Base-by-base conservation (phyloP, 2,113 vertebrate species). In the Rana temporaria region DNA sequence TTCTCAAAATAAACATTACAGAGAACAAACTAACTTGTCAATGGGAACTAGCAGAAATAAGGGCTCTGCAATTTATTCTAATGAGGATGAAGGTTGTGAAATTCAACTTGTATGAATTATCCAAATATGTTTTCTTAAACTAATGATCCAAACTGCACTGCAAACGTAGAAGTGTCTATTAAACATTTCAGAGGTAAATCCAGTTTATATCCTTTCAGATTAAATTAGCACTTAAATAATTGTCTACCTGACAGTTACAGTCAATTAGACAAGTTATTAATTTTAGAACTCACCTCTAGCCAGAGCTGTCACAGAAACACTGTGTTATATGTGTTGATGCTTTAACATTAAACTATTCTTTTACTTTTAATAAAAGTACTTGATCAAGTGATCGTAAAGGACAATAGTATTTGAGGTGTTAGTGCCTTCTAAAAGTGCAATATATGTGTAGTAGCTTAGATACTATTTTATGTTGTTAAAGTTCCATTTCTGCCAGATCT, bases 221-320 rank as follows among this genome's bases (percentile, higher is more conserved):
- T 68, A 64, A 57, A 79, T 68, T 79, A 79, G 48, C 52, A 79
- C 77, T 79, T 67, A 68, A 57, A 79, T 68, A 67, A 57, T 68
- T 68, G 22, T 59, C 64, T 66, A 67, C 64, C 55, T 79, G 77
- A 79, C 77, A 79, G 64, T 67, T 57, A 79, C 77, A 79, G 52
- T 68, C 64, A 79, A 79, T 79, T 79, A 79, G 30, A 55, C 24
- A 56, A 79, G 77, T 68, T 79, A 79, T 68, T 79, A 79, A 79
- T 79, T 79, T 68, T 55, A 66, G 77, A 79, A 67, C 14, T 79
- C 42, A 79, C 55, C 55, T 30, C 53, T 34, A 79, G 67, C 62
- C 64, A 68, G 32, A 57, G 24, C 76, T 78, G 76, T 66, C 76
- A 78, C 52, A 32, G 26, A 48, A 78, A 26, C 1, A 42, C 63